phyloP scores from a whole-genome alignment of 2,888 invertebrate species.

The Dromius quadrimaculatus region DNA sequence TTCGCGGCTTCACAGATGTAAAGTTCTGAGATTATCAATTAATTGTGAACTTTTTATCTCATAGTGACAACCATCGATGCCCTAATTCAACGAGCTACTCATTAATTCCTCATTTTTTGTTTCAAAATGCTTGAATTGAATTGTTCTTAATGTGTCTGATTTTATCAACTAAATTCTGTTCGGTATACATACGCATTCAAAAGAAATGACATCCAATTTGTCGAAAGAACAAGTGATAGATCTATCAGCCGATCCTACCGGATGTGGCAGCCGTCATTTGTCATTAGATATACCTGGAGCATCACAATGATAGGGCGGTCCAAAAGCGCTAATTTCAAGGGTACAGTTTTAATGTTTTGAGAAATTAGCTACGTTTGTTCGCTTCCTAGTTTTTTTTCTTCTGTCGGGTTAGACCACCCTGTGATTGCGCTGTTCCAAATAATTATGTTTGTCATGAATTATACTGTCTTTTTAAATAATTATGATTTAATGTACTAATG shows the following conservation, averaged over 20 bases:
- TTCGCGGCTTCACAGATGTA: too few relatives aligned
- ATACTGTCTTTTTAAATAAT: too few relatives aligned
- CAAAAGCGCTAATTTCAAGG: constrained; percentile 60
- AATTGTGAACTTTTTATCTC: too few relatives aligned
- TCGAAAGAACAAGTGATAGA: constrained; percentile 56
- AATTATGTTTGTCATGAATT: constrained; percentile 14
- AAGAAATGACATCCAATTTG: constrained; percentile 27
- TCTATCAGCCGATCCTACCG: constrained; percentile 60
- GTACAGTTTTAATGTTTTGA: constrained; percentile 56
- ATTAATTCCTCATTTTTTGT: too few relatives aligned
- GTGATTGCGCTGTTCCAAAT: constrained; percentile 14
- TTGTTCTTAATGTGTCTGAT: too few relatives aligned
- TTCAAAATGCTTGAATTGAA: too few relatives aligned
- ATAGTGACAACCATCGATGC: too few relatives aligned
- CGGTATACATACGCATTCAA: not conserved
- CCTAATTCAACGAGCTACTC: too few relatives aligned
- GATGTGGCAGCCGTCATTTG: constrained; percentile 60
- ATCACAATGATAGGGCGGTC: constrained; percentile 60
- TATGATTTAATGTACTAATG: too few relatives aligned
- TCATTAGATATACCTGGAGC: constrained; percentile 60
- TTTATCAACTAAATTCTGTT: too few relatives aligned
- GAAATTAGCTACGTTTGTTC: constrained; percentile 11
- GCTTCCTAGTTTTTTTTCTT: not conserved
- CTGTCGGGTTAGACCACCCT: constrained; percentile 29
- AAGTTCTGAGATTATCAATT: too few relatives aligned